Base-by-base conservation (phyloP, 2,888 invertebrate species). In the Leptarthrus brevirostris region DNA sequence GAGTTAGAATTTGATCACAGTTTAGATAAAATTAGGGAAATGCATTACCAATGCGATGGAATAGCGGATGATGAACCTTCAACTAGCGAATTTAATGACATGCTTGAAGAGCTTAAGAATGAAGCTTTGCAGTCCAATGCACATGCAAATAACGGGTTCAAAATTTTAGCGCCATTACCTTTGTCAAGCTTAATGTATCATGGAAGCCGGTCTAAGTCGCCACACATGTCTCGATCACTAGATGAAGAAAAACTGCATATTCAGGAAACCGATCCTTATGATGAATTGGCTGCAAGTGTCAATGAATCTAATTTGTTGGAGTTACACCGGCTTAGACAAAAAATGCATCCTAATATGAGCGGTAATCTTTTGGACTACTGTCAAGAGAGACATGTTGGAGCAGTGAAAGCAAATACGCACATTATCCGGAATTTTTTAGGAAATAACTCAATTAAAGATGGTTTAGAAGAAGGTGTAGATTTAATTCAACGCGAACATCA, bases 401-500 rank as follows among this genome's bases (percentile, higher is more conserved):
- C 44, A 12, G 10, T 12, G 1, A 58, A 72, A 26, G 44, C 26
- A 56, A 72, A 78, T 66, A 52, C 76, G 2, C 75, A 76, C 34
- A 72, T 90, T 0, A 90, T 90, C 52, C 84, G 90, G 77, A 90
- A 90, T 86, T 90, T 90, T 79, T 85, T 90, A 78, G 89, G 90
- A 8, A 90, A 90, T 79, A 90, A 89, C 3, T 87, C 89, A 3
- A 87, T 90, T 2, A 90, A 90, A 83, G 90, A 90, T 82, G 90
- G 90, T 5, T 86, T 90, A 73, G 90, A 90, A 83, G 90, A 90
- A 84, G 90, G 90, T 14, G 86, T 90, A 74, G 90, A 86, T 78
- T 84, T 86, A 4, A 88, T 86, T 85, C 87, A 79, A 81, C 85
- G 75, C 22, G 58, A 74, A 6, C 75, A 80, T 86, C 77, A 80